A percentile compares a stretch with the other conserved stretches of the same genome.
Evolutionary conservation across 1,140 invertebrate genomes (phyloP).

Genomic region (Oscheius sp.): DNA sequence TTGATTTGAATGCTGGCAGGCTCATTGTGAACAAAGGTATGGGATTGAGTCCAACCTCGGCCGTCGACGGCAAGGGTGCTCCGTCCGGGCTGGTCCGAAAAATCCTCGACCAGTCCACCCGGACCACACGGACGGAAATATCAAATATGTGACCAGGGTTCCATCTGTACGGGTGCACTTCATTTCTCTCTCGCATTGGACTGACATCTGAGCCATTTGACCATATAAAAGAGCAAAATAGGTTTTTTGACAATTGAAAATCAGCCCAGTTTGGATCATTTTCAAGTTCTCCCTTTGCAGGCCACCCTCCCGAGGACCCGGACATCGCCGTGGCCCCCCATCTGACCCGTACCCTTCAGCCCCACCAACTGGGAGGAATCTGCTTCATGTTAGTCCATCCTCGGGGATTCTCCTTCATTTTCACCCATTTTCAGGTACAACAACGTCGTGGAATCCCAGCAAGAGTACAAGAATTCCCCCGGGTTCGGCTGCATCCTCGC

Average conservation of each 20-base stretch:
- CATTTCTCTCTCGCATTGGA: too few species aligned
- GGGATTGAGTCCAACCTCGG: too few species aligned
- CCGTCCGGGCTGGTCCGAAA: too few species aligned
- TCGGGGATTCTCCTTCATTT: constrained; percentile 24
- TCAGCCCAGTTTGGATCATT: too few species aligned
- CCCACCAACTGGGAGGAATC: constrained; percentile 69
- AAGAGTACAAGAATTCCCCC: constrained; percentile 40
- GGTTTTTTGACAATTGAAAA: too few species aligned
- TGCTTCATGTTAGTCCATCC: constrained; percentile 54
- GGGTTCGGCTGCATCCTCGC: constrained; percentile 87
- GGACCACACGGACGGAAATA: too few species aligned
- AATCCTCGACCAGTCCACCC: too few species aligned
- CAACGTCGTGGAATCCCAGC: constrained; percentile 56
- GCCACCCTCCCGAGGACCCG: constrained; percentile 85
- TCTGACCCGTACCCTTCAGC: constrained; percentile 86
- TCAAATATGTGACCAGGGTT: too few species aligned
- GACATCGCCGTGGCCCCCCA: constrained; percentile 90
- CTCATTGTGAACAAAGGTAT: constrained; percentile 1
- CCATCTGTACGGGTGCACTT: too few species aligned
- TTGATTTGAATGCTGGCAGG: background rate
- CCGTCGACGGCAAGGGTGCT: too few species aligned
- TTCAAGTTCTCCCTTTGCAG: constrained; percentile 64
- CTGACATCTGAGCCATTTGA: too few species aligned
- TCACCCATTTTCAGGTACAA: constrained; percentile 50
- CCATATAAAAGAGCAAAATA: too few species aligned